Evolutionary conservation across 2,797 vertebrate genomes (phyloP), one percentile per base, ranked within the genome.

Genomic region (Diplodus sargus): DNA sequence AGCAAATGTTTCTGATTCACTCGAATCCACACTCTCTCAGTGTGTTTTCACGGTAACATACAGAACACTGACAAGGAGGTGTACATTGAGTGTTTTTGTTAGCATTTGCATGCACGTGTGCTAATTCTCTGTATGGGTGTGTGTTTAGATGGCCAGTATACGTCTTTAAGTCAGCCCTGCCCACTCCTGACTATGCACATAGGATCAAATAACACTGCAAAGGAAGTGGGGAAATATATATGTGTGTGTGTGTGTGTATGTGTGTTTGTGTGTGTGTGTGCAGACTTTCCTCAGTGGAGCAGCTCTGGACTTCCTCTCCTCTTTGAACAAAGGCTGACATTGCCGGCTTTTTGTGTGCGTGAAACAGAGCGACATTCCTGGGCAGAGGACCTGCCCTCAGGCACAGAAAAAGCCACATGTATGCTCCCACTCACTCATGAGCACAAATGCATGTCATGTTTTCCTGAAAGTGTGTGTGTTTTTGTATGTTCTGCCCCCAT

Each of bases 401-500:
- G 64, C 68, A 65, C 71, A 83, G 42, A 78, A 66, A 61, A 7
- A 80, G 58, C 70, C 17, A 14, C 15, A 68, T 66, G 47, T 58
- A 42, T 58, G 23, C 56, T 71, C 58, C 85, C 85, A 77, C 63
- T 70, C 58, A 78, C 74, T 64, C 58, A 52, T 15, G 34, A 74
- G 67, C 65, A 84, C 60, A 87, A 81, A 84, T 79, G 63, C 83
- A 84, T 88, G 85, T 89, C 74, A 84, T 87, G 80, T 74, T 92
- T 83, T 86, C 77, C 77, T 80, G 58, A 47, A 28, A 67, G 61
- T 59, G 51, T 71, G 39, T 28, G 28, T 28, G 28, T 60, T 23
- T 85, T 65, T 74, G 45, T 74, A 65, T 47, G 90, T 79, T 66
- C 92, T 85, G 82, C 84, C 87, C 88, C 83, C 63, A 72, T 70